phyloP scores from a whole-genome alignment of 2,888 invertebrate genomes.

The Microplitis manilae region DNA sequence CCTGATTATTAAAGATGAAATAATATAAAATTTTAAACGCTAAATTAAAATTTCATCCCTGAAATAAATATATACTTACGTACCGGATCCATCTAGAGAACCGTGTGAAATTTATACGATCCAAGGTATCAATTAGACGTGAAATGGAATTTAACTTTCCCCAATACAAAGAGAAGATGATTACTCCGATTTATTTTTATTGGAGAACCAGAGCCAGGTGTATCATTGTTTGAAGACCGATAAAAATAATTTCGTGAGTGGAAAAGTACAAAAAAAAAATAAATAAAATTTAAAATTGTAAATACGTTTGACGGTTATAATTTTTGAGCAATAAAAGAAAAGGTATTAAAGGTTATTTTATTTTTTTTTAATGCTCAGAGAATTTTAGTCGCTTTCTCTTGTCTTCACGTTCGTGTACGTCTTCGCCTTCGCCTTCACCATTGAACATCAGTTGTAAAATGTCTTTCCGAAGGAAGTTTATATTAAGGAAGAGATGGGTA shows the following conservation, averaged over 20 bases:
- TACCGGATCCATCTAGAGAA: neutral
- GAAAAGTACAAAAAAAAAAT: neutral
- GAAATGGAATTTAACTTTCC: conserved; percentile 55
- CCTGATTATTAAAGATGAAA: neutral
- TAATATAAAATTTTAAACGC: neutral
- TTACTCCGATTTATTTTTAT: conserved; percentile 14
- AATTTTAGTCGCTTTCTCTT: conserved; percentile 34
- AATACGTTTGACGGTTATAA: neutral
- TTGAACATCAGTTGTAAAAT: neutral
- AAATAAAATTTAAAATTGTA: neutral
- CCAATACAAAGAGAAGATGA: conserved; percentile 21
- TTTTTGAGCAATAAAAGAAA: neutral
- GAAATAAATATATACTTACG: neutral
- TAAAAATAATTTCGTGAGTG: no score
- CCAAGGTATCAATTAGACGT: conserved; percentile 50
- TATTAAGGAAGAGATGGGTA: conserved; percentile 3
- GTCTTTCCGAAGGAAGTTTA: conserved; percentile 25
- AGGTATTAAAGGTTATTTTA: neutral
- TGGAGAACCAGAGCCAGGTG: no score
- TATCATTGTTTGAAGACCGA: no score
- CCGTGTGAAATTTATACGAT: conserved; percentile 31
- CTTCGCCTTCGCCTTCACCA: no score
- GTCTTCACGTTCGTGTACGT: neutral
- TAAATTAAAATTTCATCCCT: neutral
- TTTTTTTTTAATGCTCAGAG: conserved; percentile 22